Evolutionary conservation across 2,888 invertebrate genomes (phyloP).

Genomic region (Plagodis dolabraria): DNA sequence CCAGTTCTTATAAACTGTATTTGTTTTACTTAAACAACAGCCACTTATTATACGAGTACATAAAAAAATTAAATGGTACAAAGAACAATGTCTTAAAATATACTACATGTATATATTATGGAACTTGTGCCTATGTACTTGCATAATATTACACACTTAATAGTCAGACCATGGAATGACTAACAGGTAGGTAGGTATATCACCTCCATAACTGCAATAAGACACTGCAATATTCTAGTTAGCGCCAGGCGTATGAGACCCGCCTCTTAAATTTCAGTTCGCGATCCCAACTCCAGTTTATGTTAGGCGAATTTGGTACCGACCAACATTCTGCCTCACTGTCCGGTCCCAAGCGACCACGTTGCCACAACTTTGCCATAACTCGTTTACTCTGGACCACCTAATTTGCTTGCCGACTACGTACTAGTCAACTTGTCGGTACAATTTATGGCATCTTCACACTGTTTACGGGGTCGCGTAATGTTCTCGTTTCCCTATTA

Average conservation of each 20-base stretch:
- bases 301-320: conserved; percentile 39
- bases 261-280: conserved; percentile 18
- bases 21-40: too few relatives aligned
- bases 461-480: conserved; percentile 44
- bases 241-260: conserved; percentile 11
- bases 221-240: conserved; percentile 6
- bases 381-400: conserved; percentile 73
- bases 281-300: conserved; percentile 38
- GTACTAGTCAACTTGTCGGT: conserved; percentile 66
- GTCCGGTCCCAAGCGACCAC: conserved; percentile 58
- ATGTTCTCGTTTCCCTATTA: conserved; percentile 37
- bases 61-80: too few relatives aligned
- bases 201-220: conserved; percentile 1
- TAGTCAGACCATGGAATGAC: not conserved
- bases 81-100: not conserved
- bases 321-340: conserved; percentile 45
- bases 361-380: conserved; percentile 66
- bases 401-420: conserved; percentile 73
- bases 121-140: too few relatives aligned
- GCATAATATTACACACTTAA: too few relatives aligned
- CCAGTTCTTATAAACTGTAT: too few relatives aligned
- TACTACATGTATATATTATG: too few relatives aligned
- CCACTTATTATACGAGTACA: too few relatives aligned
- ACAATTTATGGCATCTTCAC: conserved; percentile 64
- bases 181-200: too few relatives aligned